phyloP scores from a whole-genome alignment of 1,140 invertebrate genomes.

The Hesperophylax magnus region DNA sequence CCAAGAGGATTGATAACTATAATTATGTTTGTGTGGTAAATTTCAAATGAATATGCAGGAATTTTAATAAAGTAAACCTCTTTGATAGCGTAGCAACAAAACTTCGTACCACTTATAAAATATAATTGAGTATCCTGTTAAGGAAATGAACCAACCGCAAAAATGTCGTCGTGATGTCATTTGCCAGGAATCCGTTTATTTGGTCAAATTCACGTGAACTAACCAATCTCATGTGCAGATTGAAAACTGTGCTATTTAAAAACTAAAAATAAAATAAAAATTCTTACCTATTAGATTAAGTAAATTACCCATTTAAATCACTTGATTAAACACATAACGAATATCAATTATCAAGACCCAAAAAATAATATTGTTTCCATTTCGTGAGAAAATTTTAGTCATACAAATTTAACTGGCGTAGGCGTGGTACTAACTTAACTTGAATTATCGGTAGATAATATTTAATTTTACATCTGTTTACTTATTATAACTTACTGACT shows the following conservation, averaged over 20 bases:
- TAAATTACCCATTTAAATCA: no score
- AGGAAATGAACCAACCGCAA: conserved; percentile 24
- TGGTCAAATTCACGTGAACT: not conserved
- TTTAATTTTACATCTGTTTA: no score
- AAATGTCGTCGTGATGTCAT: conserved; percentile 25
- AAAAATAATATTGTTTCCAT: no score
- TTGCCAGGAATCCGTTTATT: not conserved
- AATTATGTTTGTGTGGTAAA: not conserved
- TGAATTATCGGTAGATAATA: no score
- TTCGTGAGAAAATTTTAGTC: no score
- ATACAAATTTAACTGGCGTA: no score
- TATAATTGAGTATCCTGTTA: not conserved
- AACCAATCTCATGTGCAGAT: not conserved
- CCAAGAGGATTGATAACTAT: not conserved
- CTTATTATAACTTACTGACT: no score
- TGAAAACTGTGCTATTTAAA: not conserved
- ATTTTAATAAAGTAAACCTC: not conserved
- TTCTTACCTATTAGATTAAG: no score
- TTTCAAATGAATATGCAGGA: not conserved
- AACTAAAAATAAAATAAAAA: not conserved
- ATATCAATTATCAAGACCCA: no score
- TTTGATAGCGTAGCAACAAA: not conserved
- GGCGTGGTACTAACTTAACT: no score
- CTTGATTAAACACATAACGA: no score
- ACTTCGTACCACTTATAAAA: not conserved